These are phyloP conservation scores for Molorchus minor DNA, from an alignment of 2,888 invertebrate genomes.

Conservation along the genomic window DNA sequence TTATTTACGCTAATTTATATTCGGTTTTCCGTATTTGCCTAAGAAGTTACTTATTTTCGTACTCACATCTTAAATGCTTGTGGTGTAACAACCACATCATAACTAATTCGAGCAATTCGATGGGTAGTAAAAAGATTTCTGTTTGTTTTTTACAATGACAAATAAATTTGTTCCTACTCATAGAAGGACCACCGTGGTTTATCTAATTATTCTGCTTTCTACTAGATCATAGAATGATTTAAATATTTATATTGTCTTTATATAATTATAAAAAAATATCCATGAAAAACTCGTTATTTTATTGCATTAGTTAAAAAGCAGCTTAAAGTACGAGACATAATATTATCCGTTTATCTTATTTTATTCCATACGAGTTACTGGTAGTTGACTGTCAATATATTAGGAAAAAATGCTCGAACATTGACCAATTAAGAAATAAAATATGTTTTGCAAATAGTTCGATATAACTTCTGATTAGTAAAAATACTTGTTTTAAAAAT, in stretches of 20 bases:
- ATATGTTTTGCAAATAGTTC: no score
- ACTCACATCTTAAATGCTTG: neutral
- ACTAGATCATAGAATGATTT: neutral
- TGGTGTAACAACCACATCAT: neutral
- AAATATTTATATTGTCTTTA: neutral
- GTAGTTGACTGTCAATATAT: no score
- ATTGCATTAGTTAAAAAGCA: no score
- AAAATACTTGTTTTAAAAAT: no score
- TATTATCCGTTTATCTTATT: no score
- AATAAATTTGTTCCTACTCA: neutral
- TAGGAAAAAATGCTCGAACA: no score
- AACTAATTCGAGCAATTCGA: neutral
- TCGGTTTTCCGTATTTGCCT: neutral
- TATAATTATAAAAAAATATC: neutral
- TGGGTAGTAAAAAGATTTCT: neutral
- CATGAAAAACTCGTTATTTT: no score
- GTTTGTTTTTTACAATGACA: slow-evolving; percentile 2
- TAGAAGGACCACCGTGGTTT: slow-evolving; percentile 10
- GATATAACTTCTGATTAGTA: no score
- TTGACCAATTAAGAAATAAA: no score
- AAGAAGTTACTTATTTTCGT: neutral
- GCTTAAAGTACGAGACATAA: no score
- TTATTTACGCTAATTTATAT: neutral
- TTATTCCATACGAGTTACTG: no score
- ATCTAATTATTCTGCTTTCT: slow-evolving; percentile 21